Conservation (phyloP, 2,888 invertebrate genomes). For the Drosophila meridiana region DNA sequence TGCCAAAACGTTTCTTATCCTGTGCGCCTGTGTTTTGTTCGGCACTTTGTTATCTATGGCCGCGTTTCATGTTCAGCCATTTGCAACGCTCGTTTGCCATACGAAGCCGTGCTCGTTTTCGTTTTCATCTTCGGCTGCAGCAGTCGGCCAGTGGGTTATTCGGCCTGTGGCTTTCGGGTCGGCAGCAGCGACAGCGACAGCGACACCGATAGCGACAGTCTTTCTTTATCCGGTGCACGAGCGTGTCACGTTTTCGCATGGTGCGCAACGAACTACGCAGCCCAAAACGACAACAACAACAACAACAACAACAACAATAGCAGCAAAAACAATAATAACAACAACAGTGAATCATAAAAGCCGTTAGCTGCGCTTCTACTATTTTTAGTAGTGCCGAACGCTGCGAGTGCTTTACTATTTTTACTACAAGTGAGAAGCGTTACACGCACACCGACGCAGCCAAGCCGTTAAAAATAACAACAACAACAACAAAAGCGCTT, state of each 20-base stretch:
- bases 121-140: slow-evolving; percentile 19
- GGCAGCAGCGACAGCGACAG: slow-evolving; percentile 8
- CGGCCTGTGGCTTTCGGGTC: slow-evolving; percentile 47
- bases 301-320: slow-evolving; percentile 27
- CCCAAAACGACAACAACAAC: slow-evolving; percentile 24
- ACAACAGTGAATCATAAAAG: slow-evolving; percentile 43
- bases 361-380: slow-evolving; percentile 57
- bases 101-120: slow-evolving; percentile 28
- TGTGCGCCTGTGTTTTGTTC: slow-evolving; percentile 46
- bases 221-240: slow-evolving; percentile 71
- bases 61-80: slow-evolving; percentile 46
- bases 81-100: slow-evolving; percentile 1
- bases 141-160: slow-evolving; percentile 60
- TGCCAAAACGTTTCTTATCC: slow-evolving; percentile 70
- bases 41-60: slow-evolving; percentile 54
- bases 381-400: slow-evolving; percentile 68
- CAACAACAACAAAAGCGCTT: slow-evolving; percentile 9
- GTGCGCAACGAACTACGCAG: slow-evolving; percentile 47
- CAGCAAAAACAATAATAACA: slow-evolving; percentile 32
- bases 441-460: slow-evolving; percentile 16
- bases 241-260: slow-evolving; percentile 65
- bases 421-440: slow-evolving; percentile 47
- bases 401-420: slow-evolving; percentile 66
- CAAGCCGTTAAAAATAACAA: slow-evolving; percentile 13
- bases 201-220: slow-evolving; percentile 54